Percentiles rank a stretch among this genome's conserved stretches.
phyloP scores from a whole-genome alignment of 2,888 invertebrate genomes.

The Oligia latruncula region DNA sequence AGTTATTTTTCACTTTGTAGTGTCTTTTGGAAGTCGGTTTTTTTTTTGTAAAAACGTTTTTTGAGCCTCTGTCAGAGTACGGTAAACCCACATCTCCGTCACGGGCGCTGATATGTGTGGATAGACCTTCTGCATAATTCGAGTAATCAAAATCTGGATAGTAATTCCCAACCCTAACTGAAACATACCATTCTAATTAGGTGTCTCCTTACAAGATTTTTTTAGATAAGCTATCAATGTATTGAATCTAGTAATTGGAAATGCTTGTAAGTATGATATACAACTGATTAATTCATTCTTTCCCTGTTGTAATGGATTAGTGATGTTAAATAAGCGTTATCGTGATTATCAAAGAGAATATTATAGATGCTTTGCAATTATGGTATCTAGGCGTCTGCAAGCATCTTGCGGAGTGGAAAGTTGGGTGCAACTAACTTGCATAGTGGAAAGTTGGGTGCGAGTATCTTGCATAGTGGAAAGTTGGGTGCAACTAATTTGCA shows the following conservation, averaged over 20 bases:
- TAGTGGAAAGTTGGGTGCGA: background rate
- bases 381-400: background rate
- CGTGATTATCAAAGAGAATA: background rate
- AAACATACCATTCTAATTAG: background rate
- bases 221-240: slow-evolving; percentile 33
- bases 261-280: slow-evolving; percentile 48
- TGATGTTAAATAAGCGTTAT: slow-evolving; percentile 41
- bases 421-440: background rate
- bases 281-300: slow-evolving; percentile 19
- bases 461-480: slow-evolving; percentile 2
- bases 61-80: background rate
- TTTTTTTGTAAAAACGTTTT: background rate
- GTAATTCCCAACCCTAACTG: background rate
- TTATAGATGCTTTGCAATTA: background rate
- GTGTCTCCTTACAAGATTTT: background rate
- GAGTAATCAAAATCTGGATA: background rate
- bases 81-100: background rate
- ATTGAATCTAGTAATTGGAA: slow-evolving; percentile 53
- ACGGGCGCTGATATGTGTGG: background rate
- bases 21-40: too few relatives aligned
- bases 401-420: background rate
- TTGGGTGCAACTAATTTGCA: background rate
- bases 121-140: background rate
- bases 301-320: slow-evolving; percentile 53
- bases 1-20: too few relatives aligned